Evolutionary conservation across 2,888 invertebrate genomes (phyloP), one percentile per base, ranked within the genome.

Genomic region (Athrips mouffetella): DNA sequence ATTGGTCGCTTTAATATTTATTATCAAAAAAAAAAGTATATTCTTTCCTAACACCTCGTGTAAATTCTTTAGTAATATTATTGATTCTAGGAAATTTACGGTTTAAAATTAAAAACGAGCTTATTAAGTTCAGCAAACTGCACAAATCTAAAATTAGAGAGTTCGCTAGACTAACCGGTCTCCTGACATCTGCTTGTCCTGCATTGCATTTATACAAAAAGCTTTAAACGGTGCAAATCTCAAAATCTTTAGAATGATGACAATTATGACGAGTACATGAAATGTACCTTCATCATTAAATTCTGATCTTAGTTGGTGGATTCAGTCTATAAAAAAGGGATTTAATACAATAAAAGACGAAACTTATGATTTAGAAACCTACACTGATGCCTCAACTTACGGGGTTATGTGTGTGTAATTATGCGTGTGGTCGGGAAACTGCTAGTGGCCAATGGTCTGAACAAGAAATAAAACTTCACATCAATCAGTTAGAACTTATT

Each of bases 121-220:
- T 35, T 7, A 1, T 21, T 33, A 16, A 21, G 6, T 45, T 45
- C 10, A 23, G 16, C 13, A 35, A 25, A 15, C 18, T 16, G 11
- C n/a, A n/a, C n/a, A n/a, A n/a, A n/a, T 45, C 23, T 35, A 45
- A 23, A 3, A 8, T 45, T 13, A 21, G 45, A 10, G 23, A 23
- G 1, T 45, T 45, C 25, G 45, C 45, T 10, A 33, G n/a, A 2
- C 15, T 45, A n/a, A 20, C 35, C 13, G 33, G 45, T 3, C 16
- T 45, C 6, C 15, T 45, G 15, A 25, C 18, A 5, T 35, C 35
- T n/a, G 25, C 10, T 13, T 44, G 44, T 13, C 44, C 44, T 11
- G 44, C 44, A 16, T 16, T 44, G 1, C 25, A 16, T 29, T 2
- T 29, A 45, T 15, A 45, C 45, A 20, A 45, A 45, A 33, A 13